Evolutionary conservation across 2,888 invertebrate species (phyloP), one percentile per base, ranked within the genome.

Genomic region (Dermolepida albohirtum): DNA sequence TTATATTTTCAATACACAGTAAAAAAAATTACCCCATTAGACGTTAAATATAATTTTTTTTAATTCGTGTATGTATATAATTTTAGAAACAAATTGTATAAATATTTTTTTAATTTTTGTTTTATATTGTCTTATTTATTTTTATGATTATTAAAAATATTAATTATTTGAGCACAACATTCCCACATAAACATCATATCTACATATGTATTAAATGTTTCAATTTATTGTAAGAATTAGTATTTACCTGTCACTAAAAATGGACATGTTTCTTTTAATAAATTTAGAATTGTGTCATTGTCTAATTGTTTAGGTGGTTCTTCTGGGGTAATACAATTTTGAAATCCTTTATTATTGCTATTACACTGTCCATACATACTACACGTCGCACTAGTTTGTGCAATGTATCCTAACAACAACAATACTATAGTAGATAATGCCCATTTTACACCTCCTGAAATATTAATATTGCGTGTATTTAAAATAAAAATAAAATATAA

Each of bases 181-280:
- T 2, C 22, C 1, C 22, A 22, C 22, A 22, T 2, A 4, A 22
- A 22, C 4, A 22, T 22, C 22, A 22, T 22, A 22, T n/a, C n/a
- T 22, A 22, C 22, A 22, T 22, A 22, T 4, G 4, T 22, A 22
- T 22, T 22, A 22, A 22, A 22, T 22, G 22, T 4, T 22, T 22
- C 22, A 22, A 22, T 22, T 22, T 2, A 2, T 22, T 22, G 4
- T 12, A 14, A 59, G n/a, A n/a, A 11, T 17, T 17, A 7, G 47
- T 17, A 14, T 49, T 51, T 39, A 64, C 50, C 73, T 64, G 85
- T 81, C 74, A 90, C 80, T 41, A 75, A 74, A 50, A 84, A 82
- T 0, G 93, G 91, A 77, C 95, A 95, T 73, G 89, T 85, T 0
- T 78, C 76, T 55, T 82, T 81, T 5, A 94, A 80, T 1, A 86